Percentiles rank a stretch among this genome's conserved stretches.
These are phyloP conservation scores for Morpho deidamia DNA, from an alignment of 2,888 invertebrate genomes.

Conservation along the genomic window DNA sequence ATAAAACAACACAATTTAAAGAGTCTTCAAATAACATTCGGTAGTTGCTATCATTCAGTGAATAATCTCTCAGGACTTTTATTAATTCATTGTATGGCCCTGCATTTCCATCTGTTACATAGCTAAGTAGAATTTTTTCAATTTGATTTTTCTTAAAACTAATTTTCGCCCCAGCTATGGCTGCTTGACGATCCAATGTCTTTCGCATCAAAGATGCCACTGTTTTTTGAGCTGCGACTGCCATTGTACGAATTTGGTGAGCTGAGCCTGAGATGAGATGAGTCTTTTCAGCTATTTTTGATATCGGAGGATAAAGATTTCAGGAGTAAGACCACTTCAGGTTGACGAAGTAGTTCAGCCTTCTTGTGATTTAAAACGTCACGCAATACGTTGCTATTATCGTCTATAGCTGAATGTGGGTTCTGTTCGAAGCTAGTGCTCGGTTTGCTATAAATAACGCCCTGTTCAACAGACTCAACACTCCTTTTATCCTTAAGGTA, in stretches of 20 bases:
- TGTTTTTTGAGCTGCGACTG: conserved; percentile 55
- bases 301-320: conserved; percentile 60
- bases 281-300: conserved; percentile 41
- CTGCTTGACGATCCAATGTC: conserved; percentile 58
- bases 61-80: conserved; percentile 59
- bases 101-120: conserved; percentile 49
- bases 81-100: conserved; percentile 68
- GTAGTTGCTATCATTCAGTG: conserved; percentile 62
- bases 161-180: conserved; percentile 56
- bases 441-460: conserved; percentile 51
- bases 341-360: conserved; percentile 63
- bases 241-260: conserved; percentile 38
- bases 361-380: conserved; percentile 71
- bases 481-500: conserved; percentile 70
- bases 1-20: conserved; percentile 54
- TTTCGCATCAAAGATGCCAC: conserved; percentile 66
- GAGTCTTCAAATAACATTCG: conserved; percentile 60
- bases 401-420: conserved; percentile 45
- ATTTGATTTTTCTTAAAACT: conserved; percentile 64
- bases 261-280: no score
- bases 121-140: conserved; percentile 57
- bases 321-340: conserved; percentile 63
- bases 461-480: conserved; percentile 48
- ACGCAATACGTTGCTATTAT: conserved; percentile 60
- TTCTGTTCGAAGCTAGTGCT: conserved; percentile 58